phyloP scores from a whole-genome alignment of 2,113 vertebrate genomes.

The Condylura cristata region DNA sequence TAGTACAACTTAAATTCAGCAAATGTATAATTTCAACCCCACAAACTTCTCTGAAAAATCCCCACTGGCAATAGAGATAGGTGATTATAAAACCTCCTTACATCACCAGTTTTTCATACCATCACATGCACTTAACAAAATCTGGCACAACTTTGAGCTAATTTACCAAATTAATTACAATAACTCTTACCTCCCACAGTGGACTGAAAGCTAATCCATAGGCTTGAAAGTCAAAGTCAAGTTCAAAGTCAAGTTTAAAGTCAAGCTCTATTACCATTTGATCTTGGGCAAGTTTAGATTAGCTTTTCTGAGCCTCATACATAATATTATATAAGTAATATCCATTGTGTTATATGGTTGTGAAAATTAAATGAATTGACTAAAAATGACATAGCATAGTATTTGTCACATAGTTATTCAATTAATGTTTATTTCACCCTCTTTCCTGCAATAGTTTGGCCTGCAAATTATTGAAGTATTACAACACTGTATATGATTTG shows the following conservation, averaged over 20 bases:
- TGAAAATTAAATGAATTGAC: slow-evolving; percentile 16
- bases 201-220: background rate
- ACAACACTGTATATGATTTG: no score
- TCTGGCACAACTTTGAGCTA: background rate
- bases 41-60: background rate
- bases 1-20: background rate
- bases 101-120: background rate
- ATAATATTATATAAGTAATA: background rate
- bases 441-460: background rate
- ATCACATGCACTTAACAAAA: background rate
- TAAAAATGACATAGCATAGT: background rate
- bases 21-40: background rate
- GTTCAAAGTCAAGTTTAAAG: background rate
- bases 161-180: background rate
- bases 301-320: background rate
- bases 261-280: background rate
- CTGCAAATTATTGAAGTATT: background rate
- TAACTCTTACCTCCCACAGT: background rate
- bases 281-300: background rate
- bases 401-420: background rate
- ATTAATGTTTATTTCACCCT: background rate
- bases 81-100: background rate
- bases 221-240: background rate
- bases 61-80: background rate
- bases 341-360: background rate